Evolutionary conservation across 2,113 vertebrate species (phyloP).

Genomic region (Vulpes ferrilata): DNA sequence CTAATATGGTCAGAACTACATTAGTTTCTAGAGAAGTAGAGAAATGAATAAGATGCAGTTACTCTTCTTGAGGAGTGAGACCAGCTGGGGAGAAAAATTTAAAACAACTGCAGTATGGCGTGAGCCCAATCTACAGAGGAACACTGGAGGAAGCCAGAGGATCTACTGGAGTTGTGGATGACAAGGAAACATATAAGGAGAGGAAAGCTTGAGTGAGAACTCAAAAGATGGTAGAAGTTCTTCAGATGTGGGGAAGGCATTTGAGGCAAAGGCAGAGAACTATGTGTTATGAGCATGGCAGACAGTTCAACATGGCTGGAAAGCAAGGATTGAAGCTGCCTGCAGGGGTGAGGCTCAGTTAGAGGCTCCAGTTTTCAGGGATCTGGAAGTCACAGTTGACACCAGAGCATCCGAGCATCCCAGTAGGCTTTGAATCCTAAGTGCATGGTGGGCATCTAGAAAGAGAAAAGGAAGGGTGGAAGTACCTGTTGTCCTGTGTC

Average conservation of each 20-base stretch:
- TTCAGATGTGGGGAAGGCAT: background rate
- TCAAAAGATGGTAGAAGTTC: background rate
- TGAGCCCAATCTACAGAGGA: background rate
- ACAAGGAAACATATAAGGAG: background rate
- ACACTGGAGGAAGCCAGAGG: background rate
- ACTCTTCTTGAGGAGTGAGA: background rate
- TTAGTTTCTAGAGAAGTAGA: background rate
- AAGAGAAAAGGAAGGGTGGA: background rate
- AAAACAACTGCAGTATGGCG: background rate
- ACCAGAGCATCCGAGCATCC: background rate
- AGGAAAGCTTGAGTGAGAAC: background rate
- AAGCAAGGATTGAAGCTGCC: background rate
- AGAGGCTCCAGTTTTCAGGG: background rate
- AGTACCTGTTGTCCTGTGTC: background rate
- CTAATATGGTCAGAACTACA: background rate
- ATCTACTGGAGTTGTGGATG: background rate
- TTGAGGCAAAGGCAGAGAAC: background rate
- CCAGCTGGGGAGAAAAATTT: background rate
- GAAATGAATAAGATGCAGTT: background rate
- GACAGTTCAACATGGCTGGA: background rate
- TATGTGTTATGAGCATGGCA: background rate
- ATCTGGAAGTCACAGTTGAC: background rate
- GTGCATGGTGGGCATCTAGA: background rate
- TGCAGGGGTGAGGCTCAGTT: rapidly evolving
- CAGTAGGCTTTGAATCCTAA: background rate